Conservation (phyloP, 2,113 vertebrate genomes). For the Vireo altiloquus region DNA sequence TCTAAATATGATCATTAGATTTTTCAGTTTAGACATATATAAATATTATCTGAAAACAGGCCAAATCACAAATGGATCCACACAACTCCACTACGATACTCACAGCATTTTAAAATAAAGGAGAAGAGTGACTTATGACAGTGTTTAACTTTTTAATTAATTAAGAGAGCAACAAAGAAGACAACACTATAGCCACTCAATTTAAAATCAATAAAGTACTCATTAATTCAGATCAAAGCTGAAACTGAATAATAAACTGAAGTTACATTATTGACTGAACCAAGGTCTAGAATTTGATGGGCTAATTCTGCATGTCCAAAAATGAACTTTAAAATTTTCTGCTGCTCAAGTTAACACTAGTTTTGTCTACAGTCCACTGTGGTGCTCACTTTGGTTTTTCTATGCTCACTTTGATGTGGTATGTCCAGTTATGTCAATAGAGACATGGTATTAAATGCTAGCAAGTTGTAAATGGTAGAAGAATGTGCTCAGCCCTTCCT, state of each 20-base stretch:
- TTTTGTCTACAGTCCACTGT: neutral
- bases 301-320: neutral
- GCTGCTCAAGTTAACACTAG: neutral
- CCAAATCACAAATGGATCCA: neutral
- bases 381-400: neutral
- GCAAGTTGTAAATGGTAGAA: neutral
- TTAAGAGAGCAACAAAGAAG: conserved; percentile 14
- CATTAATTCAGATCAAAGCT: conserved; percentile 51
- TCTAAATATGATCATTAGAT: neutral
- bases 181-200: conserved; percentile 9
- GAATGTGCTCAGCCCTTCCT: neutral
- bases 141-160: conserved; percentile 48
- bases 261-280: neutral
- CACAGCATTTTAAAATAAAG: neutral
- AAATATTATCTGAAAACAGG: neutral
- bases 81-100: neutral
- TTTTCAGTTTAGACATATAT: neutral
- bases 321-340: neutral
- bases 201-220: conserved; percentile 50
- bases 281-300: conserved; percentile 5
- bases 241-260: conserved; percentile 47
- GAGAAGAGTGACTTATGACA: neutral
- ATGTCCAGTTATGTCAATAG: neutral
- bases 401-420: neutral
- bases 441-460: neutral